Evolutionary conservation across 92 coral and sea anemone genomes (phyloP).

Genomic region (Pocillopora meandrina): DNA sequence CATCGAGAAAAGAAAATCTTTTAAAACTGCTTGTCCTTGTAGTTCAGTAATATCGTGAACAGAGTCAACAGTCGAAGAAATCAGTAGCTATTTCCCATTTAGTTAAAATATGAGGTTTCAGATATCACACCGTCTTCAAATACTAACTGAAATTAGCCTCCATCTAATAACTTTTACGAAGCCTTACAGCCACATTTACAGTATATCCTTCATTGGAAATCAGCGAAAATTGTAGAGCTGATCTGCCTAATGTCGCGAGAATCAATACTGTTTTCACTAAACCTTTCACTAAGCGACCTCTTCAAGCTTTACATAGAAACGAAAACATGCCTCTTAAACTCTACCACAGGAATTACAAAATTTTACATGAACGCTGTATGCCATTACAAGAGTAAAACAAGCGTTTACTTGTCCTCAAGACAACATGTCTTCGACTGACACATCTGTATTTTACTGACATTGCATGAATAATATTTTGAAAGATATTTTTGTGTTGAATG

Average conservation of each 20-base stretch:
- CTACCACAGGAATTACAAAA: neutral
- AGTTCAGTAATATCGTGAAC: neutral
- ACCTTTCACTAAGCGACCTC: neutral
- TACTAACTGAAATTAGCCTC: neutral
- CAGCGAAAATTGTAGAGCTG: neutral
- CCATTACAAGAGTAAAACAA: neutral
- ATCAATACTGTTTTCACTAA: neutral
- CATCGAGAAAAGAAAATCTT: no score
- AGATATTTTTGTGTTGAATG: neutral
- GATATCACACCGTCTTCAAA: neutral
- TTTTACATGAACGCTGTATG: neutral
- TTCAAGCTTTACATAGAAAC: constrained; percentile 2
- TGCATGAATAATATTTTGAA: neutral
- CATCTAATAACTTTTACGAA: neutral
- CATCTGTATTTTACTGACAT: no score
- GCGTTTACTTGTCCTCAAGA: neutral
- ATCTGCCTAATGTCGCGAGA: neutral
- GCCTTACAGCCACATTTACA: neutral
- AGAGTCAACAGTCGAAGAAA: neutral
- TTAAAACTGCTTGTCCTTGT: no score
- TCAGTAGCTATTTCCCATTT: neutral
- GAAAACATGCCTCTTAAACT: neutral
- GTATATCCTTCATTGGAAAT: constrained; percentile 2
- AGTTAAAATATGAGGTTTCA: neutral
- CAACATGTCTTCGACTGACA: neutral